These are phyloP conservation scores for Amphibalanus amphitrite DNA, from an alignment of 1,140 invertebrate genomes.

Conservation along the genomic window DNA sequence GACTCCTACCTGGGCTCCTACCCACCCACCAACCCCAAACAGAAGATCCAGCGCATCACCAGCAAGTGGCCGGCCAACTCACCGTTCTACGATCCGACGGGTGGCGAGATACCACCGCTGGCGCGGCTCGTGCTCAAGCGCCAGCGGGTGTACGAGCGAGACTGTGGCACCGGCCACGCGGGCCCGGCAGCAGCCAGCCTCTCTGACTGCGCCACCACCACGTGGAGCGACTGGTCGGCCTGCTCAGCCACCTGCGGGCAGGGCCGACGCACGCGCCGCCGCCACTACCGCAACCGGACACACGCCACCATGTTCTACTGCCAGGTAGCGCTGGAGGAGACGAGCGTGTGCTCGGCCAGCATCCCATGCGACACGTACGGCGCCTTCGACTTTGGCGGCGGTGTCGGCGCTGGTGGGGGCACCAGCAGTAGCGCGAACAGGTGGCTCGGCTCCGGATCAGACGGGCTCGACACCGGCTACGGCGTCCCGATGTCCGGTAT, in stretches of 20 bases:
- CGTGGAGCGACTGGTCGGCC: slow-evolving; percentile 38
- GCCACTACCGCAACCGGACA: slow-evolving; percentile 31
- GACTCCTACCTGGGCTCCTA: slow-evolving; percentile 68
- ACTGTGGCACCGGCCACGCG: slow-evolving; percentile 29
- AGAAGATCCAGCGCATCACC: slow-evolving; percentile 75
- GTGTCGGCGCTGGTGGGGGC: slow-evolving; percentile 17
- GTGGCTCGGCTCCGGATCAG: no score
- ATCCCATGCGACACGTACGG: slow-evolving; percentile 18
- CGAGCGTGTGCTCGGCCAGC: slow-evolving; percentile 48
- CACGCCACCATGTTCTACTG: slow-evolving; percentile 29
- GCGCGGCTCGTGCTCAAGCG: slow-evolving; percentile 52
- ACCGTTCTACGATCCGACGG: slow-evolving; percentile 72
- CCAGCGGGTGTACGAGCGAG: slow-evolving; percentile 48
- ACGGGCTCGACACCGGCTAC: no score
- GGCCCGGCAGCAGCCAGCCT: no score
- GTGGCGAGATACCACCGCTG: slow-evolving; percentile 56
- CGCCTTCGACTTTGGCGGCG: background rate
- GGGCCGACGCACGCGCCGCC: slow-evolving; percentile 30
- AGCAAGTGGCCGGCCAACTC: slow-evolving; percentile 72
- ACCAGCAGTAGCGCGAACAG: no score
- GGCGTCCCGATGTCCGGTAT: no score
- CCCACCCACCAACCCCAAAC: slow-evolving; percentile 61
- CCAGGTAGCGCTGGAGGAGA: slow-evolving; percentile 54
- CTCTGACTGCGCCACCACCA: slow-evolving; percentile 28
- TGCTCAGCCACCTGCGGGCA: no score